Conservation (phyloP, 1,140 invertebrate genomes). For the Sitodiplosis mosellana region DNA sequence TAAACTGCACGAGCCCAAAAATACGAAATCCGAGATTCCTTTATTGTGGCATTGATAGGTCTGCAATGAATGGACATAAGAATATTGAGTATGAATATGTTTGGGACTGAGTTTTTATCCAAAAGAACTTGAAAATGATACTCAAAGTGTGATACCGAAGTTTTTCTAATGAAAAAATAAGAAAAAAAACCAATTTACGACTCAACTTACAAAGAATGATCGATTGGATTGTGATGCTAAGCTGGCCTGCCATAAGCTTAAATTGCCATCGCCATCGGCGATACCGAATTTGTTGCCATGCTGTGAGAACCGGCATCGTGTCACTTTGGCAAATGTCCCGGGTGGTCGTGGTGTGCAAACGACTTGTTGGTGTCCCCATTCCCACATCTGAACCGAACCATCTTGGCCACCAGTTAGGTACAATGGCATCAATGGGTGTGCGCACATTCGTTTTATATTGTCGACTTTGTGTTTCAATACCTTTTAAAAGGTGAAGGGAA, state of each 20-base stretch:
- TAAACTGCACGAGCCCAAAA: constrained; percentile 91
- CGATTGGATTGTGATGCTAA: constrained; percentile 60
- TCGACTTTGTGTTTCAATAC: constrained; percentile 76
- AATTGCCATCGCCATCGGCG: constrained; percentile 75
- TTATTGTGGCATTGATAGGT: constrained; percentile 94
- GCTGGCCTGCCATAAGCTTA: constrained; percentile 88
- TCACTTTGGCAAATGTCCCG: constrained; percentile 81
- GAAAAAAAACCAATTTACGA: not conserved
- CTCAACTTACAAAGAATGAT: constrained; percentile 89
- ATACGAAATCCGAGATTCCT: constrained; percentile 92
- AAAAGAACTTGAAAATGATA: no score
- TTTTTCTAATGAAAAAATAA: not conserved
- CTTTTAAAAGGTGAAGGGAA: constrained; percentile 23
- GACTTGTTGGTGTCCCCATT: constrained; percentile 86
- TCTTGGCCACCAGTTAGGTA: constrained; percentile 94
- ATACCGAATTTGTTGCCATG: constrained; percentile 98
- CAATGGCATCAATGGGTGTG: constrained; percentile 84
- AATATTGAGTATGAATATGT: no score
- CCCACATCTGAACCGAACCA: constrained; percentile 93
- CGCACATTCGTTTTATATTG: constrained; percentile 84
- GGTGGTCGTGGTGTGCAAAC: constrained; percentile 76
- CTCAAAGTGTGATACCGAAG: no score
- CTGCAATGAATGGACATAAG: no score
- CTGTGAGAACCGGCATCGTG: constrained; percentile 80
- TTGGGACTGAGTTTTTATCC: no score